A percentile compares a stretch with the other conserved stretches of the same genome.
phyloP scores from a whole-genome alignment of 2,888 invertebrate species.

The Scaptomyza parva region DNA sequence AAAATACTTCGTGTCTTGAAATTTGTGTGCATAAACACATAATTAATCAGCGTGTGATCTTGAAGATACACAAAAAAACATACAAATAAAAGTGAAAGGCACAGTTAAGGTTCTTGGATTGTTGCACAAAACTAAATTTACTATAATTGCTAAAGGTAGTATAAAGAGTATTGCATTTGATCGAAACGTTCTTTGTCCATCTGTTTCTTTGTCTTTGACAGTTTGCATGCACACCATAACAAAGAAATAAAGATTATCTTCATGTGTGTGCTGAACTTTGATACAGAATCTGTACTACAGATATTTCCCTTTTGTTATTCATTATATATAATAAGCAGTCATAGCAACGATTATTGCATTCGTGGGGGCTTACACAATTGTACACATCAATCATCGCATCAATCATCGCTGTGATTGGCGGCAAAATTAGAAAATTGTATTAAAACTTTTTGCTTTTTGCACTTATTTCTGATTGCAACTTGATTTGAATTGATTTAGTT shows the following conservation, averaged over 20 bases:
- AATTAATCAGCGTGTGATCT: neutral
- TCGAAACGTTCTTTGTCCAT: constrained; percentile 1
- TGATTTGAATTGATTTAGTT: neutral
- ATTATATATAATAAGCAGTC: neutral
- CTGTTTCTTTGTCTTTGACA: neutral
- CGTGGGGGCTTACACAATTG: neutral
- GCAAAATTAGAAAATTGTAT: neutral
- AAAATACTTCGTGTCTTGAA: neutral
- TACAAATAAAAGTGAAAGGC: neutral
- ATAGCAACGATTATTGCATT: neutral
- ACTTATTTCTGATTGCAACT: neutral
- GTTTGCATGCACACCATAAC: too few species aligned
- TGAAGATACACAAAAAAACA: neutral
- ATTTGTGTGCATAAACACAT: too few species aligned
- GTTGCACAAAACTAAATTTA: too few species aligned
- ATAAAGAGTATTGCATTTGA: neutral
- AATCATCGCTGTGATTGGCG: neutral
- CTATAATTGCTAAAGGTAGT: too few species aligned
- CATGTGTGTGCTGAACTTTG: neutral
- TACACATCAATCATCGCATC: neutral
- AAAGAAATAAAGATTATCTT: neutral
- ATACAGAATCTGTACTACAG: neutral
- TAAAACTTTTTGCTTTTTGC: neutral
- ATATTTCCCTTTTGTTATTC: neutral
- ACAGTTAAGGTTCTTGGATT: neutral